A percentile compares a stretch with the other conserved stretches of the same genome.
These are phyloP conservation scores for Lepus americanus DNA, from an alignment of 2,113 vertebrate species.

Conservation along the genomic window DNA sequence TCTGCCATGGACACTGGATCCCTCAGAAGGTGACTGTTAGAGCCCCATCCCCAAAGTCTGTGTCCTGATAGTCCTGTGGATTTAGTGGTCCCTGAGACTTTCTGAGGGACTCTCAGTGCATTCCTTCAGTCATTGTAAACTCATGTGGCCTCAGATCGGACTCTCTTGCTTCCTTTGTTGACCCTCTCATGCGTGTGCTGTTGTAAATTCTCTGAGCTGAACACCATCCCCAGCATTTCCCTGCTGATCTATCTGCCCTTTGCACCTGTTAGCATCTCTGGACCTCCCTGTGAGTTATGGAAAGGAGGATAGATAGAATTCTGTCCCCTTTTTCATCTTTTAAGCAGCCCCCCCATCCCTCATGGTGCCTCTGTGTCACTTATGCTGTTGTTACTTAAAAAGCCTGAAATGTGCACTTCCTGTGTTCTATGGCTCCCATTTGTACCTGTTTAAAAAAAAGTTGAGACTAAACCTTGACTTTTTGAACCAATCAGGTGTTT, in stretches of 20 bases:
- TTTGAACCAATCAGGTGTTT: neutral
- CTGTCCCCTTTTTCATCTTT: neutral
- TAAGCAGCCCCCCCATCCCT: neutral
- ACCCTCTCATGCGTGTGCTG: neutral
- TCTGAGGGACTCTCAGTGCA: neutral
- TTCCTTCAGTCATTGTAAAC: neutral
- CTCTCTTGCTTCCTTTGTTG: neutral
- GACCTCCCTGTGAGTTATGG: neutral
- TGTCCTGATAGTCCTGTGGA: neutral
- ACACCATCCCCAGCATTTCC: neutral
- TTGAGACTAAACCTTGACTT: neutral
- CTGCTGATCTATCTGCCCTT: neutral
- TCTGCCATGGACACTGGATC: neutral
- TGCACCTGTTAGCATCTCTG: neutral
- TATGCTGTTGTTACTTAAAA: neutral
- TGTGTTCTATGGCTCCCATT: neutral
- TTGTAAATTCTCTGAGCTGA: constrained; percentile 3
- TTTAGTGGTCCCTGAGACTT: neutral
- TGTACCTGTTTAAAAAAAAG: neutral
- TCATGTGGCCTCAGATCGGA: neutral
- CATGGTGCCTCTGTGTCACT: neutral
- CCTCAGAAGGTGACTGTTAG: neutral
- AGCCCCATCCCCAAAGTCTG: neutral
- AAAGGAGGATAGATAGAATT: neutral
- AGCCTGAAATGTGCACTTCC: neutral